phyloP scores from a whole-genome alignment of 1,140 invertebrate species.

The Acarapis woodi region DNA sequence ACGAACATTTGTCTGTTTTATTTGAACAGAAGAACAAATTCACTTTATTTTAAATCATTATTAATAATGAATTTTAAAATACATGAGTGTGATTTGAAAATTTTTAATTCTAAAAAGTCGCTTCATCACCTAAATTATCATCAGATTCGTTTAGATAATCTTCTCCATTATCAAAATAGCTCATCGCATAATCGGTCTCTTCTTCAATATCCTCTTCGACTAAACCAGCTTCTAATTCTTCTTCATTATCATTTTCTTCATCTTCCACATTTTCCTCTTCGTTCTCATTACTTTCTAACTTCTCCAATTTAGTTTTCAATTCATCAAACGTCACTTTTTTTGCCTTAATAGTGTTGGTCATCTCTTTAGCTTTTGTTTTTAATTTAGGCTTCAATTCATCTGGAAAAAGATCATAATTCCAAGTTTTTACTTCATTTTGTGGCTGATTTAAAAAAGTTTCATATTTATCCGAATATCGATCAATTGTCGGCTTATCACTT shows the following conservation, averaged over 20 bases:
- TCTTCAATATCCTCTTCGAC: conserved; percentile 16
- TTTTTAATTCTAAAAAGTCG: too few relatives aligned
- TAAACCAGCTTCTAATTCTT: conserved; percentile 28
- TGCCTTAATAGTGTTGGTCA: conserved; percentile 3
- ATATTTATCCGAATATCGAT: conserved; percentile 32
- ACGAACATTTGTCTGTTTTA: too few relatives aligned
- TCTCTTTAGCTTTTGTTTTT: conserved; percentile 13
- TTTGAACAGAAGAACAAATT: too few relatives aligned
- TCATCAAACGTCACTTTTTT: conserved; percentile 12
- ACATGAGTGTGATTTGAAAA: too few relatives aligned
- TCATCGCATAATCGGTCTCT: conserved; percentile 39
- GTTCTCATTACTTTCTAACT: conserved; percentile 5
- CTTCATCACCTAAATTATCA: conserved; percentile 47
- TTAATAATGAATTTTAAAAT: too few relatives aligned
- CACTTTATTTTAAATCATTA: too few relatives aligned
- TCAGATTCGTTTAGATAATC: conserved; percentile 47
- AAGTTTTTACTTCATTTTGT: conserved; percentile 11
- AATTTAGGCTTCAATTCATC: conserved; percentile 16
- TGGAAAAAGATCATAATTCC: conserved; percentile 5
- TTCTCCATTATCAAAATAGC: conserved; percentile 63
- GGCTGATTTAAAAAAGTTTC: conserved; percentile 25
- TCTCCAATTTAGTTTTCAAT: conserved; percentile 5
- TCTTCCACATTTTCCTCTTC: conserved; percentile 5
- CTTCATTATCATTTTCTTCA: conserved; percentile 2
- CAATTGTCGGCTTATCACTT: conserved; percentile 25